A percentile compares a stretch with the other conserved stretches of the same genome.
Conservation (phyloP, 2,113 vertebrate genomes). For the Brienomyrus brachyistius region DNA sequence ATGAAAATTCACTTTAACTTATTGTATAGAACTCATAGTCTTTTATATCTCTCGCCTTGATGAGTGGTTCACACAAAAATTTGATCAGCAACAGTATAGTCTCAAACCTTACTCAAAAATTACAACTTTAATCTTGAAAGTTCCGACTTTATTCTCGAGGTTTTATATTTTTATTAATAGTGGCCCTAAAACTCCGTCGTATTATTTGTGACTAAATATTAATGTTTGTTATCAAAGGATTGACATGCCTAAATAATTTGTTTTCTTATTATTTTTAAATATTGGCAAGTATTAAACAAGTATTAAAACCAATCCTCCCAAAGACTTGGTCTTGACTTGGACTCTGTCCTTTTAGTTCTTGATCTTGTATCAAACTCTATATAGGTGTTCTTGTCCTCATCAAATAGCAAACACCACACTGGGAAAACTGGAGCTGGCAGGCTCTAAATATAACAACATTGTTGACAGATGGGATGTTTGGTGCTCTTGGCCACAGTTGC, state of each 20-base stretch:
- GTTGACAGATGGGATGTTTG: constrained; percentile 17
- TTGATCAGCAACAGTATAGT: background rate
- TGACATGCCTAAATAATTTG: background rate
- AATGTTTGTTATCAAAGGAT: background rate
- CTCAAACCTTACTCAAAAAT: no score
- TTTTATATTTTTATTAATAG: no score
- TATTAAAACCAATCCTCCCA: background rate
- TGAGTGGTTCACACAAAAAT: background rate
- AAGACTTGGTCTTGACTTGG: background rate
- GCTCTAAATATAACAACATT: constrained; percentile 7
- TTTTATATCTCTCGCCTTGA: background rate
- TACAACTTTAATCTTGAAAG: no score
- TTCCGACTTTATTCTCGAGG: no score
- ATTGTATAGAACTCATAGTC: no score
- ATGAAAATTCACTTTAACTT: background rate
- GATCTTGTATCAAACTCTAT: background rate
- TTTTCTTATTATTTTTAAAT: background rate
- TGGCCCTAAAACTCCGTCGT: no score
- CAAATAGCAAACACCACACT: background rate
- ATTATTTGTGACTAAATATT: background rate
- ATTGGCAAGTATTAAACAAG: background rate
- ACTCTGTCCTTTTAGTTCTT: background rate
- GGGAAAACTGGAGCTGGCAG: background rate
- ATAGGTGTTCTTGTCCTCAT: background rate
- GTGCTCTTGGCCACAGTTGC: background rate